Evolutionary conservation across 1,140 invertebrate genomes (phyloP).

Genomic region (Solenopsis fugax): DNA sequence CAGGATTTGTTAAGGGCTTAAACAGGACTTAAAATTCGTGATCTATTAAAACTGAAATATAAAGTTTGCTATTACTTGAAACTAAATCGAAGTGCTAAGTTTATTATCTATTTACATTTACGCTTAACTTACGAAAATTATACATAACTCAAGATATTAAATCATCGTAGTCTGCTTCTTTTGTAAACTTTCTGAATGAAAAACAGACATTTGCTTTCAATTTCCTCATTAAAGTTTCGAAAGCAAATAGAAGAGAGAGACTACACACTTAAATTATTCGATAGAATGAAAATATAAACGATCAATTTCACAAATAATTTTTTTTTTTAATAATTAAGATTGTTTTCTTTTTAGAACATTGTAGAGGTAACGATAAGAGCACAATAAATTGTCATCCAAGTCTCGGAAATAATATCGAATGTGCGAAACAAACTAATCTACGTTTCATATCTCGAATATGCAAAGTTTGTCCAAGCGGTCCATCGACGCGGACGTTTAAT

Average conservation of each 20-base stretch:
- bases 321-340: background rate
- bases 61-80: background rate
- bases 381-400: background rate
- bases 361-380: background rate
- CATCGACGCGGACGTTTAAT: constrained; percentile 28
- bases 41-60: background rate
- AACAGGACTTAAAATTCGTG: too few relatives aligned
- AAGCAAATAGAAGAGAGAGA: background rate
- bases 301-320: background rate
- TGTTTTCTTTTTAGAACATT: background rate
- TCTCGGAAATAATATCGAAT: background rate
- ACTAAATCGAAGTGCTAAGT: background rate
- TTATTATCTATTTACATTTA: constrained; percentile 26
- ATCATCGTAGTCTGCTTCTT: background rate
- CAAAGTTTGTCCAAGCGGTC: constrained; percentile 1
- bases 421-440: background rate
- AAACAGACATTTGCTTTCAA: background rate
- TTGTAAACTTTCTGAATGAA: background rate
- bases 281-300: background rate
- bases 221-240: background rate
- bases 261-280: background rate
- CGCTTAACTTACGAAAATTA: background rate
- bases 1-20: background rate
- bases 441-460: background rate
- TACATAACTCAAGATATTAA: constrained; percentile 2